Percentiles rank a stretch among this genome's conserved stretches.
Evolutionary conservation across 2,113 vertebrate genomes (phyloP).

Genomic region (Sula dactylatra): DNA sequence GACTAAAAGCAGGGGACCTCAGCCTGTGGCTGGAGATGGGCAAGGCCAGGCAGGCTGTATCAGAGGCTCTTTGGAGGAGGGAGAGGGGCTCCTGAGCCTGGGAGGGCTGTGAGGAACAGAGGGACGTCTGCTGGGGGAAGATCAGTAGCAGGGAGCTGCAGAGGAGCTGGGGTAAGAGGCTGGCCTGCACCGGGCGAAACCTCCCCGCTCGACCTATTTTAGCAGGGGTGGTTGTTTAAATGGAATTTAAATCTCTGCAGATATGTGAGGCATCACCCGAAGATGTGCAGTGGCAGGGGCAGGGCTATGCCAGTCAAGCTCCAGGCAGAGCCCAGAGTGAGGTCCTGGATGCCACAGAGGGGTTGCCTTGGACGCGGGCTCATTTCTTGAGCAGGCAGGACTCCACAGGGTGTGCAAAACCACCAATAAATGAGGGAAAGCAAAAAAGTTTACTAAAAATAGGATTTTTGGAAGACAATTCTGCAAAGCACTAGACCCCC

Average conservation of each 20-base stretch:
- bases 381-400: neutral
- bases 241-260: slow-evolving; percentile 30
- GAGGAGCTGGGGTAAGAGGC: neutral
- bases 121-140: neutral
- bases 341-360: neutral
- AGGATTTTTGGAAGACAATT: neutral
- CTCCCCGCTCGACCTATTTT: neutral
- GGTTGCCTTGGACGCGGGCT: accelerated
- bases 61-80: neutral
- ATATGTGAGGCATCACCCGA: neutral
- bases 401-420: neutral
- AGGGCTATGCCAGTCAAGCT: neutral
- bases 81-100: neutral
- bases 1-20: neutral
- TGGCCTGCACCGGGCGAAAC: neutral
- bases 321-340: neutral
- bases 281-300: neutral
- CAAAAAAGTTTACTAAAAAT: neutral
- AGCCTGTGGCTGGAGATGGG: neutral
- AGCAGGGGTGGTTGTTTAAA: neutral
- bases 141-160: neutral
- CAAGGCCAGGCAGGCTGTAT: slow-evolving; percentile 26
- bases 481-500: neutral
- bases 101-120: neutral
- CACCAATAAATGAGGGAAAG: neutral